Conservation (phyloP, 1,140 invertebrate species). For the Dendroctonus valens region DNA sequence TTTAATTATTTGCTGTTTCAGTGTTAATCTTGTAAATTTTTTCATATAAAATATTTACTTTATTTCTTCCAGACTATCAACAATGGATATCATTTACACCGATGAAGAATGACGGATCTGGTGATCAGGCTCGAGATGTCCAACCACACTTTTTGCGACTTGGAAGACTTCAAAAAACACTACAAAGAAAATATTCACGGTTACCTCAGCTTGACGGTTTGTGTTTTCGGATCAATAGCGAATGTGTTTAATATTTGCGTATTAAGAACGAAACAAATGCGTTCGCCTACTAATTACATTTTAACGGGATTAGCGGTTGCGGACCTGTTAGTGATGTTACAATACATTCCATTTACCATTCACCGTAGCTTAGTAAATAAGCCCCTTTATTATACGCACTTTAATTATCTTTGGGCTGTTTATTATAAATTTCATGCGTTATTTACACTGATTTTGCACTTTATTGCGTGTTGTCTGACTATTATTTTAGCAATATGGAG, state of each 20-base stretch:
- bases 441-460: constrained; percentile 84
- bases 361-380: constrained; percentile 69
- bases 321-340: constrained; percentile 90
- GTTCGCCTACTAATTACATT: constrained; percentile 80
- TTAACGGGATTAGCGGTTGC: constrained; percentile 85
- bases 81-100: neutral
- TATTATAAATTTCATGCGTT: constrained; percentile 83
- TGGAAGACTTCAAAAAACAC: constrained; percentile 28
- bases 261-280: constrained; percentile 77
- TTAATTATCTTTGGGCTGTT: constrained; percentile 74
- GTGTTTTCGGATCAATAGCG: constrained; percentile 89
- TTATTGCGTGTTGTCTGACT: constrained; percentile 89
- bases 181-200: constrained; percentile 33
- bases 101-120: constrained; percentile 6
- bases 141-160: constrained; percentile 31
- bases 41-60: too few species aligned
- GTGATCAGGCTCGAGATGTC: constrained; percentile 1
- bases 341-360: constrained; percentile 87
- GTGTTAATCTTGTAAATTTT: too few species aligned
- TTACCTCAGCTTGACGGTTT: constrained; percentile 64
- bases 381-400: constrained; percentile 58
- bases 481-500: constrained; percentile 90
- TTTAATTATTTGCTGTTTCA: too few species aligned
- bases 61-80: too few species aligned
- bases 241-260: constrained; percentile 94